A percentile compares a stretch with the other conserved stretches of the same genome.
Conservation (phyloP, 1,140 invertebrate genomes). For the Chrysoperla carnea region DNA sequence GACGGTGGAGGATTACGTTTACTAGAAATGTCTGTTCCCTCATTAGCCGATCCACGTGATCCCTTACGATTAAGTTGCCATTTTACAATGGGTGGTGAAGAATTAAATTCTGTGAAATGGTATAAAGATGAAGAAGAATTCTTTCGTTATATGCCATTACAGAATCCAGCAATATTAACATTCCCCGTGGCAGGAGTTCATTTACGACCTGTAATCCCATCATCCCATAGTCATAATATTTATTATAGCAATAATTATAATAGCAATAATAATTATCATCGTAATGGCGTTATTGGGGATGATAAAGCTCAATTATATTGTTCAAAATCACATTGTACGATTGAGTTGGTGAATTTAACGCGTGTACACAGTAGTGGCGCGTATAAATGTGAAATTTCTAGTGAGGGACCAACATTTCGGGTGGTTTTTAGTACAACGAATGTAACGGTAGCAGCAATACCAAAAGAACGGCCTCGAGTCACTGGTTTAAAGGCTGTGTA, state of each 20-base stretch:
- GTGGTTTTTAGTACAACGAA: conserved; percentile 33
- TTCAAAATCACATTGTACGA: conserved; percentile 8
- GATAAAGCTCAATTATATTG: conserved; percentile 5
- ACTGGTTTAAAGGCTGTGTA: no score
- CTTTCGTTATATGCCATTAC: conserved; percentile 28
- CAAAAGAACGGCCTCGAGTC: no score
- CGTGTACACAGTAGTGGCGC: conserved; percentile 20
- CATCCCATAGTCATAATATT: no score
- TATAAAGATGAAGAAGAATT: conserved; percentile 58
- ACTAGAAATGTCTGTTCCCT: conserved; percentile 20
- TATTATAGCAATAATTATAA: no score
- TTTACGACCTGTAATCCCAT: conserved; percentile 1
- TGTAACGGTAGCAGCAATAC: conserved; percentile 33
- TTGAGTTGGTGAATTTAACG: conserved; percentile 7
- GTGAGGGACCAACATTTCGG: conserved; percentile 41
- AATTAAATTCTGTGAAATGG: conserved; percentile 64
- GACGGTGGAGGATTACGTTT: no score
- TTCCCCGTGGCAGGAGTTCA: conserved; percentile 13
- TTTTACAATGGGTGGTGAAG: conserved; percentile 38
- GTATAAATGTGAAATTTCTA: conserved; percentile 43
- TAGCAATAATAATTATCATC: no score
- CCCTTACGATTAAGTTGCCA: conserved; percentile 33
- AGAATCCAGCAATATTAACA: conserved; percentile 7
- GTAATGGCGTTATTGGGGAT: background rate
- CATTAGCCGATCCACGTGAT: conserved; percentile 29